These are phyloP conservation scores for Colossoma macropomum DNA, from an alignment of 2,113 vertebrate genomes.

Conservation along the genomic window DNA sequence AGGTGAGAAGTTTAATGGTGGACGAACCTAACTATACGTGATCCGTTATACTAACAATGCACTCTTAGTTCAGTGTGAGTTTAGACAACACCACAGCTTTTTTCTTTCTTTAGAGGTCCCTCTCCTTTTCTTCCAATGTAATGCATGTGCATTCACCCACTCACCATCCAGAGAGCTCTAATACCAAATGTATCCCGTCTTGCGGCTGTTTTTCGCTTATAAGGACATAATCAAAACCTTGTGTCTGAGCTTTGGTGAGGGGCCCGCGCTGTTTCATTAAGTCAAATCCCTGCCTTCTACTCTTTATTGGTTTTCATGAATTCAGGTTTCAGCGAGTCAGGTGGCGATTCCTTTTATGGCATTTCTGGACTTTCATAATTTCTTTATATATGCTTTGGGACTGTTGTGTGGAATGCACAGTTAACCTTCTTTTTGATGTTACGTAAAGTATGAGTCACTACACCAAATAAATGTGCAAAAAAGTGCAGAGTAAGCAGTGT, in stretches of 20 bases:
- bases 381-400: too few relatives aligned
- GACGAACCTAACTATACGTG: neutral
- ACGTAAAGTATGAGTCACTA: neutral
- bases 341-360: neutral
- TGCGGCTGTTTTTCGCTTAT: slow-evolving; percentile 3
- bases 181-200: slow-evolving; percentile 3
- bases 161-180: neutral
- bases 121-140: neutral
- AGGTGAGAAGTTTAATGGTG: neutral
- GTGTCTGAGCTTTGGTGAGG: neutral
- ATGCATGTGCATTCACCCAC: neutral
- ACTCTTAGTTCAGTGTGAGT: neutral
- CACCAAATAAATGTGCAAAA: neutral
- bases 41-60: neutral
- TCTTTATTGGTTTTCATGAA: slow-evolving; percentile 15
- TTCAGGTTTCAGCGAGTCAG: neutral
- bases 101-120: neutral
- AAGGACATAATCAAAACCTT: slow-evolving; percentile 23
- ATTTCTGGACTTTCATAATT: neutral
- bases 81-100: neutral
- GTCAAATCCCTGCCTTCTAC: neutral
- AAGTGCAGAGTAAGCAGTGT: neutral
- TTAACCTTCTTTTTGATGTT: neutral
- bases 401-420: neutral
- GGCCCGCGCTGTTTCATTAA: slow-evolving; percentile 4